These are phyloP conservation scores for Bombycilla garrulus DNA, from an alignment of 2,113 vertebrate species.

Conservation along the genomic window DNA sequence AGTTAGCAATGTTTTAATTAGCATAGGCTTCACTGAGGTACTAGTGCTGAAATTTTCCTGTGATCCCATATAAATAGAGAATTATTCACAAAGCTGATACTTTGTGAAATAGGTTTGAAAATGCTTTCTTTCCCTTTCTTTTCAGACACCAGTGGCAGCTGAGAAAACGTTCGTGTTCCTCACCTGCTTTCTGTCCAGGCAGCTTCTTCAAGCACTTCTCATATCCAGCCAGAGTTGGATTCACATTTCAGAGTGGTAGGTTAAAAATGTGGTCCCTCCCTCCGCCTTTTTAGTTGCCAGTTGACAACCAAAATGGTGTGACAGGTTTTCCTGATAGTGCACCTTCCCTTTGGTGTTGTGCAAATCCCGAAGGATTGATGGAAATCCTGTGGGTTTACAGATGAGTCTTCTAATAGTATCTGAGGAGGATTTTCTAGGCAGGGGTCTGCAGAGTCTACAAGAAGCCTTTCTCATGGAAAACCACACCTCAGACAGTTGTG, in stretches of 20 bases:
- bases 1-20: background rate
- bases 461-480: background rate
- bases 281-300: background rate
- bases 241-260: background rate
- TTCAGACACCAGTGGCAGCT: background rate
- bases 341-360: background rate
- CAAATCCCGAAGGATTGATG: background rate
- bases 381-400: background rate
- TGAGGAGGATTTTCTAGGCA: background rate
- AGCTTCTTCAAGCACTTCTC: background rate
- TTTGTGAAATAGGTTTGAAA: background rate
- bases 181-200: background rate
- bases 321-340: background rate
- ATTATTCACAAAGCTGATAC: background rate
- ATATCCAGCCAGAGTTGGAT: background rate
- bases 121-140: fast-evolving
- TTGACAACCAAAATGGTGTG: background rate
- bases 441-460: background rate
- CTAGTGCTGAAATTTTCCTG: background rate
- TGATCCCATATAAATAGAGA: background rate
- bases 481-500: background rate
- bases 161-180: background rate
- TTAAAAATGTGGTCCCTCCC: background rate
- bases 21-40: background rate
- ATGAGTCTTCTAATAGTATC: background rate